phyloP scores from a whole-genome alignment of 2,888 invertebrate genomes.

The Lottia scabra region DNA sequence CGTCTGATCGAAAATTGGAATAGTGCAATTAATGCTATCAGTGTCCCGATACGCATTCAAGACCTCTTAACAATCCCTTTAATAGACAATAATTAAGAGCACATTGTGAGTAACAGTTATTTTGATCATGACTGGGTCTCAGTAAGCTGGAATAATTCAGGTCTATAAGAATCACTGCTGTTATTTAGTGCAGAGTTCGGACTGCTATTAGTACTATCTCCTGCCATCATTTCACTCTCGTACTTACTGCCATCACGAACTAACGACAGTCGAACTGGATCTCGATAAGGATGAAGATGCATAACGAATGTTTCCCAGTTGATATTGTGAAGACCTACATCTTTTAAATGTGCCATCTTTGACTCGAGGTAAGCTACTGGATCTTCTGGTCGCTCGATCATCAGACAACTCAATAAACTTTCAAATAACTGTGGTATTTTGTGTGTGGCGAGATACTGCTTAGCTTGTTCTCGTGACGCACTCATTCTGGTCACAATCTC shows the following conservation, averaged over 20 bases:
- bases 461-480: constrained; percentile 52
- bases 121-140: constrained; percentile 39
- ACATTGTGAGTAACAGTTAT: background rate
- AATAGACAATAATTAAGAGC: no score
- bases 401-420: constrained; percentile 61
- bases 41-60: no score
- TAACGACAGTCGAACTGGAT: constrained; percentile 47
- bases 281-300: constrained; percentile 61
- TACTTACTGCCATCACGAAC: constrained; percentile 57
- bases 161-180: constrained; percentile 38
- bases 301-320: constrained; percentile 67
- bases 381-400: constrained; percentile 66
- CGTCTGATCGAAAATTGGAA: no score
- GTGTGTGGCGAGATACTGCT: constrained; percentile 56
- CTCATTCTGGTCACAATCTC: constrained; percentile 33
- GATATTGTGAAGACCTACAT: constrained; percentile 60
- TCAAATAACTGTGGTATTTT: constrained; percentile 66
- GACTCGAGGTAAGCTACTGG: constrained; percentile 60
- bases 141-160: constrained; percentile 60
- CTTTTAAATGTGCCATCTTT: constrained; percentile 59
- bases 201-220: constrained; percentile 19
- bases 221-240: constrained; percentile 48
- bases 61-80: no score
- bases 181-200: constrained; percentile 14
- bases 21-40: no score